Percentiles rank a stretch among this genome's conserved stretches.
These are phyloP conservation scores for Limnephilus marmoratus DNA, from an alignment of 2,888 invertebrate species.

Conservation along the genomic window DNA sequence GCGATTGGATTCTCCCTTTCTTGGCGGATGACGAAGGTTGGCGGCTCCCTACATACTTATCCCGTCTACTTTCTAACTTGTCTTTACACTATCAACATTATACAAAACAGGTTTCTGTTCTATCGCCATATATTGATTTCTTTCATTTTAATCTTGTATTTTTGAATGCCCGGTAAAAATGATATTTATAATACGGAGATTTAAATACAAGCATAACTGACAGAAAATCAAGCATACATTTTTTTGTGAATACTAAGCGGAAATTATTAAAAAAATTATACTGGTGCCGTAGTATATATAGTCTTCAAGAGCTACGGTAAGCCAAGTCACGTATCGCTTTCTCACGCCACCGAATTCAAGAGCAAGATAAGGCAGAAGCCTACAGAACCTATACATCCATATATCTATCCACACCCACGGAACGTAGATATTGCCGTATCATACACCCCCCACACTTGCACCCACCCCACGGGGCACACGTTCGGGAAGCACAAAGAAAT, in stretches of 20 bases:
- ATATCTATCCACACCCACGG: not conserved
- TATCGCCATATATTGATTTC: not conserved
- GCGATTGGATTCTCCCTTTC: constrained; percentile 65
- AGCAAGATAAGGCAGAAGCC: constrained; percentile 50
- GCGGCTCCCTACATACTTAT: constrained; percentile 38
- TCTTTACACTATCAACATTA: not conserved
- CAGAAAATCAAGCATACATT: not conserved
- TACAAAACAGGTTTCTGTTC: constrained; percentile 14
- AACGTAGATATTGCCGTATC: not conserved
- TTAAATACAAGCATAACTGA: not conserved
- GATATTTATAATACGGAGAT: not conserved
- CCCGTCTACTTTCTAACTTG: not conserved
- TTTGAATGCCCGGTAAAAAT: not conserved
- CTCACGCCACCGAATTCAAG: constrained; percentile 58
- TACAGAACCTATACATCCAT: constrained; percentile 11
- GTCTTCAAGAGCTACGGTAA: constrained; percentile 13
- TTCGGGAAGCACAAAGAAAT: constrained; percentile 24
- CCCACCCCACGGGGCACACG: not conserved
- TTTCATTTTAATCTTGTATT: no score
- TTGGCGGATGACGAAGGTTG: constrained; percentile 62
- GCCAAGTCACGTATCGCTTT: constrained; percentile 59
- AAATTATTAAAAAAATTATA: not conserved
- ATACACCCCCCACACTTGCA: not conserved
- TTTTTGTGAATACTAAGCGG: not conserved
- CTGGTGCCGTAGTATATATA: not conserved